A percentile compares a stretch with the other conserved stretches of the same genome.
Conservation (phyloP, 2,888 invertebrate genomes). For the Pseudococcus viburni region DNA sequence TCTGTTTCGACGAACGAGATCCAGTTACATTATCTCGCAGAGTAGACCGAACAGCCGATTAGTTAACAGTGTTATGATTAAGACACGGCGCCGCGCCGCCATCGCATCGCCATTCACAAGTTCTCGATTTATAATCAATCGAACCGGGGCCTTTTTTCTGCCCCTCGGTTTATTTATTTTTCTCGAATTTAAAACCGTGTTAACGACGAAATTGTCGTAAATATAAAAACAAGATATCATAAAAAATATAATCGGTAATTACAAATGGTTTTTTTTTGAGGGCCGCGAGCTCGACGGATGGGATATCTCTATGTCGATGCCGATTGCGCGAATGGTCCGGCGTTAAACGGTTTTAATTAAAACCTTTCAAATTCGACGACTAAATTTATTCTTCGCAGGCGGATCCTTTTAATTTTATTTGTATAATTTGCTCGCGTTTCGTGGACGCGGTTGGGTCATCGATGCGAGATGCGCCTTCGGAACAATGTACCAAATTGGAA, state of each 20-base stretch:
- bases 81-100: neutral
- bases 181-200: neutral
- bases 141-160: neutral
- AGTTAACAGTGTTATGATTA: conserved; percentile 52
- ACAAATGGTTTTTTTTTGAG: neutral
- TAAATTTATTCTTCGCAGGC: conserved; percentile 50
- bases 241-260: conserved; percentile 49
- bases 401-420: conserved; percentile 53
- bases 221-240: conserved; percentile 14
- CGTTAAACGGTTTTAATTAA: conserved; percentile 50
- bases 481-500: conserved; percentile 55
- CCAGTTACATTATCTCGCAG: conserved; percentile 14
- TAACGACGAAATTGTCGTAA: conserved; percentile 43
- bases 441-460: neutral
- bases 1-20: conserved; percentile 36
- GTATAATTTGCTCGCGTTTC: conserved; percentile 32
- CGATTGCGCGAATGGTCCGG: neutral
- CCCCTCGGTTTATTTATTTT: neutral
- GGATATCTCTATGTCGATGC: neutral
- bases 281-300: neutral
- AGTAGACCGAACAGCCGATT: conserved; percentile 1
- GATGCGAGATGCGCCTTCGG: conserved; percentile 18
- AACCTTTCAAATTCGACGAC: conserved; percentile 54
- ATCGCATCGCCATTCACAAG: neutral
- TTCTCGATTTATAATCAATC: conserved; percentile 37